Base-by-base conservation (phyloP, 1,140 invertebrate species). In the Diabrotica virgifera region DNA sequence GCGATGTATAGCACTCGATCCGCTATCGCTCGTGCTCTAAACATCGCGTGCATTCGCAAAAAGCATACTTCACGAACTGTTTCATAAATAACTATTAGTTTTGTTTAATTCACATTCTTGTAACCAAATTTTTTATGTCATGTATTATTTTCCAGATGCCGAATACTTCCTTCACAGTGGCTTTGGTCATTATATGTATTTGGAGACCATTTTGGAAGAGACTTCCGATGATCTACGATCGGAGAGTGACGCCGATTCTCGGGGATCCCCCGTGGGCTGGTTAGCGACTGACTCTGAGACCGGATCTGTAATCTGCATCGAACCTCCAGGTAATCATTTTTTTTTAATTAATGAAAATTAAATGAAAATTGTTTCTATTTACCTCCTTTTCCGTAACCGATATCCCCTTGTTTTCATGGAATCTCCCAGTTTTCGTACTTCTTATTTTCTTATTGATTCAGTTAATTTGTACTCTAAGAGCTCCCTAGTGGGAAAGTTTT, bases 141-240 rank as follows among this genome's bases (percentile, higher is more conserved):
- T 46, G 40, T 46, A 10, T 46, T n/a, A n/a, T 66, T 63, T 84
- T 81, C 6, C 78, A 84, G 83, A 85, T 73, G 80, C 81, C 10
- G 79, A 82, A 67, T 72, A 83, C 56, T 79, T 79, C 56, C 59
- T 79, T 7, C 73, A 74, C 7, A 70, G 69, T 1, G 66, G 51
- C 12, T 59, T 68, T 5, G 75, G 79, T 55, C 81, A 82, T 55
- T 84, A 82, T 65, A 81, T 84, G 59, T 86, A 85, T 72, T 80
- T 91, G 79, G 89, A 90, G 77, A 91, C 89, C 0, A 91, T 91
- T 75, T 80, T 89, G 65, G 89, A 91, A 75, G 89, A 90, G 77
- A 90, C 88, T 3, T 90, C 88, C 64, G 89, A 90, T 78, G 89
- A 91, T 77, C 80, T 91, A 66, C 83, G 87, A 53, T 90, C 87